Evolutionary conservation across 2,888 invertebrate species (phyloP), one percentile per base, ranked within the genome.

Genomic region (Teinopalpus imperialis): DNA sequence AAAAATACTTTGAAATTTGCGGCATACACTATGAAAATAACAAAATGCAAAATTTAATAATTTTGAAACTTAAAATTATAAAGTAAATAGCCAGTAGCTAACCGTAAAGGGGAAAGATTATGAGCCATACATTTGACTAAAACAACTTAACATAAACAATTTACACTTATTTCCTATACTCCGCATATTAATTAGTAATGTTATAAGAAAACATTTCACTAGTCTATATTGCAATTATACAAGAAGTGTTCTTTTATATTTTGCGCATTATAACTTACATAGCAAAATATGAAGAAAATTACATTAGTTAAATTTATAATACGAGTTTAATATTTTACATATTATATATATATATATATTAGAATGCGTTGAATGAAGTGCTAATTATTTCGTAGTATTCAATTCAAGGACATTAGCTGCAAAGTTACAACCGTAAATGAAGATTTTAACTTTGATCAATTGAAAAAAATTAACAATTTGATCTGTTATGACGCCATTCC

Each of bases 281-380:
- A 13, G 10, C 10, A 20, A 32, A 45, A 39, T 21, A 39, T 45
- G 14, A 14, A 26, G 26, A 45, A 34, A 12, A 10, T 40, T 39
- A 16, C 2, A 14, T n/a, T 40, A 45, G 8, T 30, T 1, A 30
- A 21, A 9, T 16, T 32, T 16, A 26, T 21, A 27, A 23, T 24
- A 24, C 39, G 14, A 49, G 42, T 41, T 51, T 29, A 27, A 37
- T 47, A 16, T 45, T 39, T 54, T 58, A 55, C 61, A 53, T 52
- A 59, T n/a, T n/a, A n/a, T n/a, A n/a, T n/a, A n/a, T n/a, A n/a
- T n/a, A n/a, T n/a, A n/a, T n/a, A n/a, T n/a, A n/a, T n/a, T n/a
- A n/a, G n/a, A n/a, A n/a, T 67, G 69, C 66, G 69, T 63, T 66
- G 59, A 58, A 61, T 59, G 53, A 52, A 63, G 54, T 61, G 54